phyloP scores from a whole-genome alignment of 1,140 invertebrate genomes.

The Microplitis mediator region DNA sequence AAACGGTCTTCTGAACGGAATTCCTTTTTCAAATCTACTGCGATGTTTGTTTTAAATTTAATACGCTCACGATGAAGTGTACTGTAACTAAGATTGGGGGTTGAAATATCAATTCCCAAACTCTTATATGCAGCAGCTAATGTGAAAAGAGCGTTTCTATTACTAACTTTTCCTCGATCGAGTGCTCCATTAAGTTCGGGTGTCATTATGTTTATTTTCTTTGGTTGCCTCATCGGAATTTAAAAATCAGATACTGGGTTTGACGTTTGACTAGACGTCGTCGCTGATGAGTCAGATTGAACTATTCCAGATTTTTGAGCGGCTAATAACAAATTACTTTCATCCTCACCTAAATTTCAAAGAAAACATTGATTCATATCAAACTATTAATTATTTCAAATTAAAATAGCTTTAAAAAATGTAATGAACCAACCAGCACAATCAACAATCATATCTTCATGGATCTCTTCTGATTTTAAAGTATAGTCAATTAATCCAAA shows the following conservation, averaged over 20 bases:
- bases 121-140: conserved; percentile 35
- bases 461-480: not conserved
- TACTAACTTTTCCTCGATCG: conserved; percentile 40
- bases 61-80: not conserved
- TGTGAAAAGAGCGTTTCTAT: conserved; percentile 37
- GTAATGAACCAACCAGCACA: conserved; percentile 1
- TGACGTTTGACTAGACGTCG: conserved; percentile 8
- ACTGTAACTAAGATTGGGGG: not conserved
- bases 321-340: not conserved
- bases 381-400: not conserved
- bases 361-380: not conserved
- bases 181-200: conserved; percentile 30
- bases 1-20: conserved; percentile 16
- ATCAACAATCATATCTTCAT: not conserved
- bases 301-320: conserved; percentile 1
- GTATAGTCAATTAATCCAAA: conserved; percentile 2
- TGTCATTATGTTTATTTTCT: conserved; percentile 34
- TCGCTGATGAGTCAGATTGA: not conserved
- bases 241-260: not conserved
- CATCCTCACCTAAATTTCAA: not conserved
- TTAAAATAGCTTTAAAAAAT: not conserved
- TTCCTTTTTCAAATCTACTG: conserved; percentile 33
- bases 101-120: conserved; percentile 28
- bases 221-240: not conserved
- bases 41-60: conserved; percentile 17